Evolutionary conservation across 2,113 vertebrate genomes (phyloP).

Genomic region (Hystrix cristata): DNA sequence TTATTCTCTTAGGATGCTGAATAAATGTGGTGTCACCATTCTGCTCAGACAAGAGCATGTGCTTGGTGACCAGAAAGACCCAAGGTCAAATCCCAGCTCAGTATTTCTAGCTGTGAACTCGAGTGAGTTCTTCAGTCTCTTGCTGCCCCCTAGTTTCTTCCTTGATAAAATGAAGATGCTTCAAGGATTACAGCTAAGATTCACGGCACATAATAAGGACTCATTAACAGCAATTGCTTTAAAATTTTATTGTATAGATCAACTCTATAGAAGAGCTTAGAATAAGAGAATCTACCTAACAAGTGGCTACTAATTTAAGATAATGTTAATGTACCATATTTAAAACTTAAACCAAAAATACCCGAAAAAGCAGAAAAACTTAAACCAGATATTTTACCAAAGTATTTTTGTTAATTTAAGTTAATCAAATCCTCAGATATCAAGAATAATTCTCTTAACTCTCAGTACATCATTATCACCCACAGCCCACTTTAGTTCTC

Average conservation of each 20-base stretch:
- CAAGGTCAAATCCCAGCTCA: not conserved
- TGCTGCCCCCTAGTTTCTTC: not conserved
- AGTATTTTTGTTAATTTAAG: conserved; percentile 23
- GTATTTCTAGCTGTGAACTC: not conserved
- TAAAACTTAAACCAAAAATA: not conserved
- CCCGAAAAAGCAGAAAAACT: not conserved
- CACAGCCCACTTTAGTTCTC: not conserved
- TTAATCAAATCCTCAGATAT: conserved; percentile 25
- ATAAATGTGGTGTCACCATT: not conserved
- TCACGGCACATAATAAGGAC: not conserved
- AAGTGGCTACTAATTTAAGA: not conserved
- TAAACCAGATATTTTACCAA: conserved; percentile 29
- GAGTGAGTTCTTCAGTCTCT: conserved; percentile 12
- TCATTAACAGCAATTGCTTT: conserved; percentile 4
- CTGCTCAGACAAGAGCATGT: not conserved
- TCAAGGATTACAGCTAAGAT: not conserved
- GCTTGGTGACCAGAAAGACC: not conserved
- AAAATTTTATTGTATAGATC: not conserved
- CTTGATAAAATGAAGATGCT: conserved; percentile 33
- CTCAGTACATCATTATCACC: not conserved
- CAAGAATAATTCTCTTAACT: conserved; percentile 33
- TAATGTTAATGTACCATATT: not conserved
- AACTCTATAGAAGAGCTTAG: conserved; percentile 14
- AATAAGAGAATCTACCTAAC: conserved; percentile 3
- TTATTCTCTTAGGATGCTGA: not conserved